phyloP scores from a whole-genome alignment of 2,888 invertebrate species.

The Torymus auratus region DNA sequence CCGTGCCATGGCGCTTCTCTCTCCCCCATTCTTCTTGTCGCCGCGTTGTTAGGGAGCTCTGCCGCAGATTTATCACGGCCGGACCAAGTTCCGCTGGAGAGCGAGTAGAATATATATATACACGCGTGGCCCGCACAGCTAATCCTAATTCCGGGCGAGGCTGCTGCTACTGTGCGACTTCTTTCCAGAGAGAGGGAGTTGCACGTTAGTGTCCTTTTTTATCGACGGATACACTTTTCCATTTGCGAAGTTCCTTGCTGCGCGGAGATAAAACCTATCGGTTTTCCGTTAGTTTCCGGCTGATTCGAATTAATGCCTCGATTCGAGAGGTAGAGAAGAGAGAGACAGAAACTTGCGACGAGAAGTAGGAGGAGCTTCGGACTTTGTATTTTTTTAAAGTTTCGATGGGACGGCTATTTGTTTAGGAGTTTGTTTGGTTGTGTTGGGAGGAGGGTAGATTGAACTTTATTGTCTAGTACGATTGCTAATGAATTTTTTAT shows the following conservation, averaged over 20 bases:
- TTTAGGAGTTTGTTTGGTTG: not conserved
- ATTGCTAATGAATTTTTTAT: too few relatives aligned
- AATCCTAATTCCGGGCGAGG: slow-evolving; percentile 34
- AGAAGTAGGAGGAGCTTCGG: not conserved
- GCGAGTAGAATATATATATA: too few relatives aligned
- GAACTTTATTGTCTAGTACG: not conserved
- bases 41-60: slow-evolving; percentile 9
- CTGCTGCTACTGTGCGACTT: not conserved
- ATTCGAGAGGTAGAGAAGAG: not conserved
- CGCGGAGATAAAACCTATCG: slow-evolving; percentile 21
- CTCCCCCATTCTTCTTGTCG: slow-evolving; percentile 30
- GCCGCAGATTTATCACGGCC: slow-evolving; percentile 34
- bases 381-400: not conserved
- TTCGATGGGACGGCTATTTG: not conserved
- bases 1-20: slow-evolving; percentile 17
- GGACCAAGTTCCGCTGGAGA: not conserved
- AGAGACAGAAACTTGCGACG: too few relatives aligned
- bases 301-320: slow-evolving; percentile 46
- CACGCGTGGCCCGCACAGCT: not conserved
- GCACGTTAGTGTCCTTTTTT: not conserved
- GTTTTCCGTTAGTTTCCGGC: slow-evolving; percentile 38
- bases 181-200: not conserved
- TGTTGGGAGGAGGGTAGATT: not conserved
- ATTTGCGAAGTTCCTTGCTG: slow-evolving; percentile 15
- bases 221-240: slow-evolving; percentile 40